Conservation (phyloP, 2,113 vertebrate species). For the Alouatta palliata region DNA sequence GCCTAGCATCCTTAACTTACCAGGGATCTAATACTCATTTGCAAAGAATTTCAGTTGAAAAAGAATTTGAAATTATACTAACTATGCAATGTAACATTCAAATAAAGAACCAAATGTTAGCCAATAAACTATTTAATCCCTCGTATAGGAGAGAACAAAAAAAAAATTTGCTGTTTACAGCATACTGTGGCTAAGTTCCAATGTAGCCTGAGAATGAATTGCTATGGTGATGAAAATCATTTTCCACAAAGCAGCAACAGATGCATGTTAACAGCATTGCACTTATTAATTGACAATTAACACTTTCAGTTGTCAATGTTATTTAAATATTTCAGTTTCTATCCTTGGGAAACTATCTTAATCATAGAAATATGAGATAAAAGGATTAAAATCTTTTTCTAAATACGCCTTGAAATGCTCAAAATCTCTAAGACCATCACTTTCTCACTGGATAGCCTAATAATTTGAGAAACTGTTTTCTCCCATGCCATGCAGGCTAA, state of each 20-base stretch:
- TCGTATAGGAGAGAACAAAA: slow-evolving; percentile 1
- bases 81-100: background rate
- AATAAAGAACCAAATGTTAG: background rate
- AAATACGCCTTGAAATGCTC: slow-evolving; percentile 15
- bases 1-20: background rate
- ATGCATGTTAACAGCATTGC: slow-evolving; percentile 60
- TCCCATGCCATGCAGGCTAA: background rate
- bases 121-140: background rate
- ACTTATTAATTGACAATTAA: slow-evolving; percentile 75
- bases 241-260: slow-evolving; percentile 69
- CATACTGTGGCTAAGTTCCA: slow-evolving; percentile 61
- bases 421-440: background rate
- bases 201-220: slow-evolving; percentile 54
- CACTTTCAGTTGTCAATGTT: slow-evolving; percentile 65
- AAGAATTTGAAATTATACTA: slow-evolving; percentile 22
- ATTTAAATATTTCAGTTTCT: slow-evolving; percentile 49
- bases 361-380: slow-evolving; percentile 49
- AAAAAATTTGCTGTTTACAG: slow-evolving; percentile 47
- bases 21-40: background rate
- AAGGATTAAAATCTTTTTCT: slow-evolving; percentile 31
- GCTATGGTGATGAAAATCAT: slow-evolving; percentile 75
- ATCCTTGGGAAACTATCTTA: slow-evolving; percentile 43
- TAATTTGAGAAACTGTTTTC: background rate
- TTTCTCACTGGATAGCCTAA: background rate
- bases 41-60: slow-evolving; percentile 24